Conservation (phyloP, 92 coral and sea anemone species). For the Metridium senile region DNA sequence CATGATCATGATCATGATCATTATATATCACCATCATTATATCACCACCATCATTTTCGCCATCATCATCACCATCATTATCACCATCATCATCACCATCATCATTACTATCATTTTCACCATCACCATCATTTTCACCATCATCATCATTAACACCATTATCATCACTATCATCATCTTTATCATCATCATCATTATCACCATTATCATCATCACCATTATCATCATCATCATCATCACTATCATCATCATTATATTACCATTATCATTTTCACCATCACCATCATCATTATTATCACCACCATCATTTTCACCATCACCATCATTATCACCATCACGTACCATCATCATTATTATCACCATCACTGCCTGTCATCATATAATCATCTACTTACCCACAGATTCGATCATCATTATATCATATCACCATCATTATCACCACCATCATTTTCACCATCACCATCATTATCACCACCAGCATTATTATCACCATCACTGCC, state of each 20-base stretch:
- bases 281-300: neutral
- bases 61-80: neutral
- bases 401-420: too few relatives aligned
- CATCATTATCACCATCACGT: neutral
- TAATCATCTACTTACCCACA: too few relatives aligned
- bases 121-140: too few relatives aligned
- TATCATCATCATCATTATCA: neutral
- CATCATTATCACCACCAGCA: too few relatives aligned
- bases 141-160: too few relatives aligned
- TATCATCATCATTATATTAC: neutral
- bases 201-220: neutral
- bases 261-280: neutral
- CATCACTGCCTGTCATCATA: neutral
- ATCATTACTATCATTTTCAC: neutral
- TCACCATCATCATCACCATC: neutral
- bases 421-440: too few relatives aligned
- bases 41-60: neutral
- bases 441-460: too few relatives aligned
- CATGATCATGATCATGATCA: neutral
- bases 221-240: neutral
- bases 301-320: neutral
- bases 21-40: neutral
- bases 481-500: neutral
- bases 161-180: too few relatives aligned
- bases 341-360: neutral